Conservation (phyloP, 2,888 invertebrate species). For the Aporophyla lueneburgensis region DNA sequence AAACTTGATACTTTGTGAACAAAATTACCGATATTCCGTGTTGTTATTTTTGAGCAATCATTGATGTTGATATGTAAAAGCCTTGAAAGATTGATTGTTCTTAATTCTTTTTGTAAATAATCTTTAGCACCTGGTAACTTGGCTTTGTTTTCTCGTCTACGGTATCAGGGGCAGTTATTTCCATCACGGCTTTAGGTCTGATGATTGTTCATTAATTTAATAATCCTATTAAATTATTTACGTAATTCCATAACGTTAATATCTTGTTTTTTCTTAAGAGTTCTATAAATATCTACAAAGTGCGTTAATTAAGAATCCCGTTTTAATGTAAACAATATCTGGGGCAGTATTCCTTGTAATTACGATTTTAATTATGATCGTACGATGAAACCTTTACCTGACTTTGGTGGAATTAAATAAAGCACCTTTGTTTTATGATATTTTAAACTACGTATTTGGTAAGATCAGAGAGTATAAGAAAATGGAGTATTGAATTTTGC, state of each 20-base stretch:
- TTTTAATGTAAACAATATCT: slow-evolving; percentile 44
- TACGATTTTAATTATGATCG: slow-evolving; percentile 42
- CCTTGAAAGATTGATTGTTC: background rate
- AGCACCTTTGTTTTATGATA: slow-evolving; percentile 35
- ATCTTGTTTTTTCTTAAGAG: background rate
- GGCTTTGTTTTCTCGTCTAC: background rate
- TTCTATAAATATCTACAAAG: slow-evolving; percentile 26
- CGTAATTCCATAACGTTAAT: background rate
- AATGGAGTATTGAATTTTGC: slow-evolving; percentile 5
- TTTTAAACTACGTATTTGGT: slow-evolving; percentile 13
- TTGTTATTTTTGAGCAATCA: slow-evolving; percentile 9
- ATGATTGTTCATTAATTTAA: too few species aligned
- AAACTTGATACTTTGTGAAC: slow-evolving; percentile 15
- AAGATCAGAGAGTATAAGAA: background rate
- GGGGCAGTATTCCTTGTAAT: slow-evolving; percentile 22
- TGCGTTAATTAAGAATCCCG: slow-evolving; percentile 26
- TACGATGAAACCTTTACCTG: slow-evolving; percentile 35
- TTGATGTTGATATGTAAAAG: background rate
- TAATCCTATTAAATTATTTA: background rate
- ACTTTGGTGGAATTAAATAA: slow-evolving; percentile 41
- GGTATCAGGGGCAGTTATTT: background rate
- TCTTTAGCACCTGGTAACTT: background rate
- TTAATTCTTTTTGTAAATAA: too few species aligned
- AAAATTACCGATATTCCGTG: background rate
- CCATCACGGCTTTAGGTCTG: background rate